Evolutionary conservation across 2,888 invertebrate genomes (phyloP).

Genomic region (Heterodera filipjevi): DNA sequence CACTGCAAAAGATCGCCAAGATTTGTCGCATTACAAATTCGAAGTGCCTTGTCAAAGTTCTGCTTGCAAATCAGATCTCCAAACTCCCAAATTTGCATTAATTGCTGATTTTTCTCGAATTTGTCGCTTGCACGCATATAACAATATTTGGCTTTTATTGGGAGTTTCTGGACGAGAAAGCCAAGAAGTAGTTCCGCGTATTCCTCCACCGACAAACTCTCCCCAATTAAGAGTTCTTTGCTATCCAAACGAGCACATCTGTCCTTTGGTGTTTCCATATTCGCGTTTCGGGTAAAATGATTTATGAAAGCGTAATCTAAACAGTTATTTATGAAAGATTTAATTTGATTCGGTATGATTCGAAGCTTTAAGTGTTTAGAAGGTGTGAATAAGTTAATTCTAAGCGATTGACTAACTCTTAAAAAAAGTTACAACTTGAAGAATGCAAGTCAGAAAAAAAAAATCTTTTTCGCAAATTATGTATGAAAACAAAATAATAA

Average conservation of each 20-base stretch:
- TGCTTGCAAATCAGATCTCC: constrained; percentile 22
- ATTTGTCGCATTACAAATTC: constrained; percentile 14
- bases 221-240: constrained; percentile 26
- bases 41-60: constrained; percentile 20
- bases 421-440: too few relatives aligned
- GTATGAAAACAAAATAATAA: not conserved
- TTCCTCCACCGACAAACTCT: constrained; percentile 14
- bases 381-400: too few relatives aligned
- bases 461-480: not conserved
- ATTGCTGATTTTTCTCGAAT: constrained; percentile 11
- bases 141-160: constrained; percentile 31
- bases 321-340: too few relatives aligned
- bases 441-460: not conserved
- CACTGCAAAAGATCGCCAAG: not conserved
- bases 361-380: too few relatives aligned
- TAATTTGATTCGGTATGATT: too few relatives aligned
- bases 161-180: constrained; percentile 23
- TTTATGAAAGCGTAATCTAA: too few relatives aligned
- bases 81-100: constrained; percentile 32
- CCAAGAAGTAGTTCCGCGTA: constrained; percentile 31
- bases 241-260: constrained; percentile 5
- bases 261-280: not conserved
- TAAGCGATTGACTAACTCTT: too few relatives aligned
- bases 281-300: not conserved
- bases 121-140: constrained; percentile 28